Evolutionary conservation across 35 echinoderm and acorn worm genomes (phyloP).

Genomic region (Heliocidaris tuberculata): DNA sequence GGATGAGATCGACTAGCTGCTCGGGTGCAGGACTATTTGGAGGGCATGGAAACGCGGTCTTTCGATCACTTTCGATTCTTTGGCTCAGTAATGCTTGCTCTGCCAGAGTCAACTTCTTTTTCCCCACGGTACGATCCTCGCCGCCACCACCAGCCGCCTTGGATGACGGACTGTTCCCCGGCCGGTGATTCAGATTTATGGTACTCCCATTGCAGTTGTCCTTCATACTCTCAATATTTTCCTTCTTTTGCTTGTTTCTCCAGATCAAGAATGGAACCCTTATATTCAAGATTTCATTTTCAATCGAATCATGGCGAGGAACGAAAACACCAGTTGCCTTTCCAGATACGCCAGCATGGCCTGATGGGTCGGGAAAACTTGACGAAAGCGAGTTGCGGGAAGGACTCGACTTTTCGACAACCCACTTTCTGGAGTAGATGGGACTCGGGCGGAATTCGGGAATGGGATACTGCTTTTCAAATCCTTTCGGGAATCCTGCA

Average conservation of each 20-base stretch:
- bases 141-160: neutral
- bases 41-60: slow-evolving; percentile 40
- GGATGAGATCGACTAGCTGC: neutral
- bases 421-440: slow-evolving; percentile 37
- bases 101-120: neutral
- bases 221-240: neutral
- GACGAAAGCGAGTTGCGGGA: neutral
- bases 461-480: neutral
- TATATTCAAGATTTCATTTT: slow-evolving; percentile 28
- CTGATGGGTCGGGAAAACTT: neutral
- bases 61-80: neutral
- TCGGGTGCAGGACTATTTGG: slow-evolving; percentile 43
- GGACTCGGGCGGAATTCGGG: slow-evolving; percentile 44
- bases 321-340: neutral
- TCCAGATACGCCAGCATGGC: neutral
- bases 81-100: neutral
- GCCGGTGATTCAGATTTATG: neutral
- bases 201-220: neutral
- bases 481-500: neutral
- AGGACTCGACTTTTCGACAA: slow-evolving; percentile 36
- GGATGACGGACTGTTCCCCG: neutral
- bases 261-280: slow-evolving; percentile 48
- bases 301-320: neutral
- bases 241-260: slow-evolving; percentile 51
- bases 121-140: neutral